Evolutionary conservation across 2,113 vertebrate species (phyloP), one percentile per base, ranked within the genome.

Genomic region (Plestiodon gilberti): DNA sequence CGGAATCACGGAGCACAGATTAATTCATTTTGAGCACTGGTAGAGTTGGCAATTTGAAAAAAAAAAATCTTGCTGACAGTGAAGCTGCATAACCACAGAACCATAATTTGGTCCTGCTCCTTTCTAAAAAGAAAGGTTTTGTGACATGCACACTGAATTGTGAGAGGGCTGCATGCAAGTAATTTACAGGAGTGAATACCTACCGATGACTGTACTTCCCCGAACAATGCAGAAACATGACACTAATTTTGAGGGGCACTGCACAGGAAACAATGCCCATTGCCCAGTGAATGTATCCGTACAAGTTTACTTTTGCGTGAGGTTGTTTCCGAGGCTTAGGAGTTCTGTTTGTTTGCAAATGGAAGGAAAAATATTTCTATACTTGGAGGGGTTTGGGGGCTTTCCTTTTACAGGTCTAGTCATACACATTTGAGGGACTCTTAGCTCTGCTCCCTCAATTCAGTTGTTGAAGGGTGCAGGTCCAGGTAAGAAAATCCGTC

Each of bases 1-100:
- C 83, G 80, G 69, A 84, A 74, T 25, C 77, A 1, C 79, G 59
- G 89, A 73, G 70, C 38, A 59, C 6, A 81, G 7, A 78, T 82
- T 89, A 80, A 82, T 89, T 90, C 59, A 15, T 92, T 89, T 85
- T 78, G 22, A 91, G 20, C 14, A 48, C 25, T 73, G 30, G 67
- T 76, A 82, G 59, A 61, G 87, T 86, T 79, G 74, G 64, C 3
- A 71, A 85, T 91, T 61, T 89, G 75, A 33, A 79, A 55, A 89
- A 85, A 82, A 85, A 85, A 82, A 85, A 76, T 87, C 89, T 67
- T 78, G 57, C 25, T 6, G 2, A 88, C 83, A 82, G 1, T 61
- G 38, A 33, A 38, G 18, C 18, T 83, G 65, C 86, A 80, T 86
- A 64, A 80, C 0, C 18, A 62, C 0, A 14, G 15, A 88, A 35